Evolutionary conservation across 1,140 invertebrate species (phyloP).

Genomic region (Bombyx mandarina): DNA sequence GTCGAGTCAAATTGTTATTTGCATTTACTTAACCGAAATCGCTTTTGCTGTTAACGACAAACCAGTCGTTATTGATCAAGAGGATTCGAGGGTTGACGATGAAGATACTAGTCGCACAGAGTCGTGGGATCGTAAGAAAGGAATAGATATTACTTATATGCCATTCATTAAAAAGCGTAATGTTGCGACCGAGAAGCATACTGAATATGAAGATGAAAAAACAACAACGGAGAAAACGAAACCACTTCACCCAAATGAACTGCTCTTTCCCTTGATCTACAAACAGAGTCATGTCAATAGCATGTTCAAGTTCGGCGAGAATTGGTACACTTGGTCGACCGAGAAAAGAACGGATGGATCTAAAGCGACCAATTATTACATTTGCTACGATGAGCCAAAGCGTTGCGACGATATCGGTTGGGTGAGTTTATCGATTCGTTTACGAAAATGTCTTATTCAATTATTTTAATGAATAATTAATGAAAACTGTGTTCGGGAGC

Average conservation of each 20-base stretch:
- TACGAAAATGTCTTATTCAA: background rate
- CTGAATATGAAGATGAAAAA: constrained; percentile 34
- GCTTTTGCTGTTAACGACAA: constrained; percentile 49
- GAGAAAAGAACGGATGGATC: constrained; percentile 50
- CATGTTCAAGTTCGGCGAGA: constrained; percentile 61
- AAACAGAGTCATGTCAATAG: constrained; percentile 50
- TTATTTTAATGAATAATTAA: too few relatives aligned
- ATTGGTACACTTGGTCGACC: constrained; percentile 59
- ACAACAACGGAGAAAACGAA: constrained; percentile 34
- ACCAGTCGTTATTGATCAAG: constrained; percentile 50
- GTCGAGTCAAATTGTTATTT: constrained; percentile 13
- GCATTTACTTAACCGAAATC: constrained; percentile 20
- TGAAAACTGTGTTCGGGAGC: too few relatives aligned
- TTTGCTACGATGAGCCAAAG: constrained; percentile 58
- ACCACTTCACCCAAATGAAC: constrained; percentile 46
- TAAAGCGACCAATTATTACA: constrained; percentile 47
- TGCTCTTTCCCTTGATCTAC: constrained; percentile 56
- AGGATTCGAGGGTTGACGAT: constrained; percentile 46
- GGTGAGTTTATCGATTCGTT: constrained; percentile 28
- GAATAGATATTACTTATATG: constrained; percentile 26
- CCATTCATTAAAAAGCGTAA: constrained; percentile 31
- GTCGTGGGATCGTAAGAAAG: constrained; percentile 30
- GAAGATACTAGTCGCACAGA: constrained; percentile 38
- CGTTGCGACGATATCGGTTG: constrained; percentile 56
- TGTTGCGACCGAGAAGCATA: constrained; percentile 17